Percentiles rank a stretch among this genome's conserved stretches.
These are phyloP conservation scores for Philonicus albiceps DNA, from an alignment of 2,888 invertebrate species.

Conservation along the genomic window DNA sequence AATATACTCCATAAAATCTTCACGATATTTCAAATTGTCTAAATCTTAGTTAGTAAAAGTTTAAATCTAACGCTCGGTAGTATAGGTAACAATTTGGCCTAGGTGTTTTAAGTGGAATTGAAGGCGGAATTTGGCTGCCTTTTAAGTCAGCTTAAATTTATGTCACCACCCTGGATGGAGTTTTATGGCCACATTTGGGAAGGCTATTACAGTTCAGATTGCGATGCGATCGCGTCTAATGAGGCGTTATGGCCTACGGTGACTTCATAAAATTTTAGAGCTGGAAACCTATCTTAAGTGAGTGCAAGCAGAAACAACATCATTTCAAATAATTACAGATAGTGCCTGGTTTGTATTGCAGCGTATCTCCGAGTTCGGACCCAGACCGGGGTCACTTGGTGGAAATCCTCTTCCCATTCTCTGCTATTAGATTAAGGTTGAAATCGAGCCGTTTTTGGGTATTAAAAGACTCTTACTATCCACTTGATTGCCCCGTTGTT, in stretches of 20 bases:
- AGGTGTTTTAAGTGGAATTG: not conserved
- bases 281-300: not conserved
- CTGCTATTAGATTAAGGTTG: not conserved
- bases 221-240: not conserved
- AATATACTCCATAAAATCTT: not conserved
- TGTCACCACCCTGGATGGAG: not conserved
- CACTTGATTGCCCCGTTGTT: constrained; percentile 3
- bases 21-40: not conserved
- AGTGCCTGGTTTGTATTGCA: not conserved
- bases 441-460: not conserved
- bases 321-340: not conserved
- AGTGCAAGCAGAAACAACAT: not conserved
- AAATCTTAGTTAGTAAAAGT: not conserved
- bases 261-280: not conserved
- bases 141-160: not conserved
- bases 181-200: not conserved
- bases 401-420: constrained; percentile 4
- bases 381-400: not conserved
- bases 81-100: not conserved
- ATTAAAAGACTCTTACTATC: not conserved
- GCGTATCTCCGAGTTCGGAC: not conserved
- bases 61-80: not conserved
- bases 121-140: not conserved
- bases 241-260: not conserved
- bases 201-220: not conserved